phyloP scores from a whole-genome alignment of 2,113 vertebrate species.

The Prolemur simus region DNA sequence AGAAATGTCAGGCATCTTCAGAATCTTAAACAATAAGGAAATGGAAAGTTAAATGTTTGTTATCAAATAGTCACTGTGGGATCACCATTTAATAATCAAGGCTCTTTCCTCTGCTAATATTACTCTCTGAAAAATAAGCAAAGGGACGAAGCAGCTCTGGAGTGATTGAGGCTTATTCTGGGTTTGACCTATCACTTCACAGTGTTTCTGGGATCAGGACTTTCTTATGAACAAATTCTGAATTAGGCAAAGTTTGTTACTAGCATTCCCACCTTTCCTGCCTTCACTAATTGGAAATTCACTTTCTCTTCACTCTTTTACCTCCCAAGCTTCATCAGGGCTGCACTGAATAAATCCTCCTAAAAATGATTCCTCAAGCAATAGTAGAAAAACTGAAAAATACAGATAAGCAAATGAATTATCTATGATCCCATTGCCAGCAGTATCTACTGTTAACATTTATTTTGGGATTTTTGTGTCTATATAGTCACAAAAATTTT shows the following conservation, averaged over 20 bases:
- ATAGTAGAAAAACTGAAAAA: not conserved
- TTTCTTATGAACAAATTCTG: not conserved
- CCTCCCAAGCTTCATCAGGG: not conserved
- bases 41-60: slow-evolving; percentile 49
- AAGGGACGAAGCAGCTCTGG: not conserved
- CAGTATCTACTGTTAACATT: not conserved
- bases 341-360: not conserved
- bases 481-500: not conserved
- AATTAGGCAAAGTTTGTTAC: not conserved
- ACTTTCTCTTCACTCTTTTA: not conserved
- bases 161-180: not conserved
- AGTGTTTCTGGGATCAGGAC: not conserved
- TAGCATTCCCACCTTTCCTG: not conserved
- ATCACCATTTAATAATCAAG: slow-evolving; percentile 1
- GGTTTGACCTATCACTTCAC: not conserved
- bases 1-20: slow-evolving; percentile 31
- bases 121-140: not conserved
- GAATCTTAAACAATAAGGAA: slow-evolving; percentile 56
- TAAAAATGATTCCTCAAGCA: not conserved
- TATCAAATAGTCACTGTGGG: slow-evolving; percentile 34
- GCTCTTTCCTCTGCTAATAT: not conserved
- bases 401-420: not conserved
- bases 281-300: not conserved
- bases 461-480: not conserved
- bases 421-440: not conserved